Evolutionary conservation across 2,888 invertebrate genomes (phyloP), one percentile per base, ranked within the genome.

Genomic region (Trissolcus brochymenae): DNA sequence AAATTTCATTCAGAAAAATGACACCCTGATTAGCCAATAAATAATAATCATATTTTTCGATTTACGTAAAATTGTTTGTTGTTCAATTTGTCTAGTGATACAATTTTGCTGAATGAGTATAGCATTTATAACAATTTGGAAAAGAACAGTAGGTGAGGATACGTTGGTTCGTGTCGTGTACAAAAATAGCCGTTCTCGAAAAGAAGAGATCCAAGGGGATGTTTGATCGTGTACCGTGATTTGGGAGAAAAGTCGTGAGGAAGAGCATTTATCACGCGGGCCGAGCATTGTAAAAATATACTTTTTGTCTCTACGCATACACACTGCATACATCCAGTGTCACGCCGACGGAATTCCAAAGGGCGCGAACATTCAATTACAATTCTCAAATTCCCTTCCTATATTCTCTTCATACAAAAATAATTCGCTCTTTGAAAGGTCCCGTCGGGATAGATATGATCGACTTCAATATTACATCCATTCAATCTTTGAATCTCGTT

Each of bases 241-340:
- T 49, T 9, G 55, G 57, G 54, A 64, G 41, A 72, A 54, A 25
- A 85, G 85, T 84, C 81, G 82, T 84, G 85, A 87, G 88, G 88
- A 89, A 89, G 88, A 89, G 84, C 87, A 85, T 85, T 85, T 87
- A 88, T 88, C 87, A 88, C 88, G 81, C 87, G 87, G 86, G 87
- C 85, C 76, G 83, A 79, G 85, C 88, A 87, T 87, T 89, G 88
- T 88, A 88, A 88, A 89, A 88, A 89, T 87, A 89, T 87, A 88
- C 82, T 84, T 83, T 85, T 84, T 78, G 76, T 84, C 82, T 83
- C 83, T 86, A 84, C 82, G 82, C 82, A 82, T 50, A 57, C 25
- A 9, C 29, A 50, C 82, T 81, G 81, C 29, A 40, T 81, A 77
- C 78, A 61, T 64, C 67, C 64, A 19, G 9, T 16, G 19, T 50